phyloP scores from a whole-genome alignment of 2,888 invertebrate species.

The Hirtodrosophila histrioides region DNA sequence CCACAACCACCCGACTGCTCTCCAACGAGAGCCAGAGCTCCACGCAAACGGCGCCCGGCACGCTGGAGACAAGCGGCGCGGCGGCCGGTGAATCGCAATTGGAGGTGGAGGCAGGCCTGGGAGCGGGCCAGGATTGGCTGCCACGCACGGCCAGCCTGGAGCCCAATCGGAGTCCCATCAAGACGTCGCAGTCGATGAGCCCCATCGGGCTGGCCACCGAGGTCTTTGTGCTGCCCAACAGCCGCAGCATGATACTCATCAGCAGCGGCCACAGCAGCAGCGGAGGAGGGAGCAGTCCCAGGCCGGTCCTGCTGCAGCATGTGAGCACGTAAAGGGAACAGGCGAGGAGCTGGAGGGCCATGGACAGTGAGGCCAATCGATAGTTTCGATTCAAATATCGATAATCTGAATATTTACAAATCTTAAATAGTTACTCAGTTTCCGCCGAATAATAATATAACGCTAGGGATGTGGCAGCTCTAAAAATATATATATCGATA shows the following conservation, averaged over 20 bases:
- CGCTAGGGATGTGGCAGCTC: too few relatives aligned
- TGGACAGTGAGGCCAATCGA: too few relatives aligned
- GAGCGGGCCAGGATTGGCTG: constrained; percentile 65
- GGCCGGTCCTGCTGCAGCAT: constrained; percentile 68
- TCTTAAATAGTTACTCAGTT: too few relatives aligned
- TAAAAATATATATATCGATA: too few relatives aligned
- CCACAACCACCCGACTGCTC: constrained; percentile 41
- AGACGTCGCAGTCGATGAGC: constrained; percentile 83
- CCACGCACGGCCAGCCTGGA: constrained; percentile 69
- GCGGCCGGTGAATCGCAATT: background rate
- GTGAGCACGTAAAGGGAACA: constrained; percentile 66
- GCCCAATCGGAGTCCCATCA: constrained; percentile 80
- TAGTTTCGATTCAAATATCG: background rate
- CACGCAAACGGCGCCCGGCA: constrained; percentile 57
- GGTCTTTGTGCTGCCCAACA: constrained; percentile 81
- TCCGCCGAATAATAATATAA: too few relatives aligned
- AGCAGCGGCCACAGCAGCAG: constrained; percentile 46
- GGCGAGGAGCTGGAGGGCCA: constrained; percentile 24
- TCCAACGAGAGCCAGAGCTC: constrained; percentile 67
- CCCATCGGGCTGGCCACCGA: constrained; percentile 76
- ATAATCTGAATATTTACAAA: background rate
- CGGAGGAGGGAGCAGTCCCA: constrained; percentile 46
- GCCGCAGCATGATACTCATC: constrained; percentile 83
- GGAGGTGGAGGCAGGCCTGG: background rate
- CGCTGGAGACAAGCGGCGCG: constrained; percentile 37